Evolutionary conservation across 2,888 invertebrate genomes (phyloP), one percentile per base, ranked within the genome.

Genomic region (Cosmia pyralina): DNA sequence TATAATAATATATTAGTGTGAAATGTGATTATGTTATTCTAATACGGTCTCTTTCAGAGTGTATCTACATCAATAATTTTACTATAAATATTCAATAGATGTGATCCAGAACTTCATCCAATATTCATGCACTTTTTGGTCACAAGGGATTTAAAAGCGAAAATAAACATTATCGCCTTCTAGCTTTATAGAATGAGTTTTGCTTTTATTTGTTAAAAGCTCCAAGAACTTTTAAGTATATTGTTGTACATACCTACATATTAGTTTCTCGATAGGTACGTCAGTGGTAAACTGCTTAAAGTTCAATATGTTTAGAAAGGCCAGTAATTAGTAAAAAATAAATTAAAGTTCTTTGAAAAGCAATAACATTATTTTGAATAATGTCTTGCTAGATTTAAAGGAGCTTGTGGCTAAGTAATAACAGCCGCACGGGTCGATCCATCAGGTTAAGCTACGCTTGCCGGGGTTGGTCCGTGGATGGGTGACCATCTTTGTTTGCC

Each of bases 71-170:
- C 50, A 67, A 72, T 78, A 65, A 65, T 63, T 80, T 59, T 58
- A 38, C 28, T 41, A 69, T 69, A 82, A 77, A 79, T 70, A 79
- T 69, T 69, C 62, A 77, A 58, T 62, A 62, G 60, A n/a, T n/a
- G 52, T 52, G 41, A 52, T 69, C 57, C 52, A 57, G 46, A 65
- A 77, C 60, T 69, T 66, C 65, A 82, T 79, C 44, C 60, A 79
- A 70, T 82, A 82, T 82, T 82, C 78, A 70, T 70, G 65, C 57
- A 78, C 62, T 77, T 77, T 82, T 82, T 82, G 53, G 70, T 53
- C 28, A 53, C 82, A 52, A 10, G 52, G 34, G 60, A 81, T 69
- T 76, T 62, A 41, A 59, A 46, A 13, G 57, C 52, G 34, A 66
- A 82, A 82, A 68, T 69, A 77, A 65, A 82, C 34, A 46, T 67